Conservation (phyloP, 2,888 invertebrate genomes). For the Pammene fasciana region DNA sequence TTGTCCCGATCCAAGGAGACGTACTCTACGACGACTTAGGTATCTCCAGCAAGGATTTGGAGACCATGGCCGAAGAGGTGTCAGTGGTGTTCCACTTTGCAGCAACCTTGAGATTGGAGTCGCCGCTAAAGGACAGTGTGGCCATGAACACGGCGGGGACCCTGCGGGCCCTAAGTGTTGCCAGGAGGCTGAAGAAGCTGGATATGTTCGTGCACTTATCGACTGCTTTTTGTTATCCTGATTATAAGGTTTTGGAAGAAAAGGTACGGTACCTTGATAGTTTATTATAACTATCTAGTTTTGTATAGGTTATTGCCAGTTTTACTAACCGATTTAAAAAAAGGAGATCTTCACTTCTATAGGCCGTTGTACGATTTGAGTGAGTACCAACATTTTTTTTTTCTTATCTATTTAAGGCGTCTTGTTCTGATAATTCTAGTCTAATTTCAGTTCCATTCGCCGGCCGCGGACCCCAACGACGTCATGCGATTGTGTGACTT, state of each 20-base stretch:
- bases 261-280: conserved; percentile 55
- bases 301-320: no score
- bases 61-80: conserved; percentile 85
- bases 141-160: conserved; percentile 96
- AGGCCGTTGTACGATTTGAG: no score
- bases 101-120: conserved; percentile 95
- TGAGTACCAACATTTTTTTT: no score
- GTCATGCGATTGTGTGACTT: conserved; percentile 88
- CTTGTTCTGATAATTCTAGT: no score
- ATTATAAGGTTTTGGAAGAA: conserved; percentile 83
- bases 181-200: conserved; percentile 89
- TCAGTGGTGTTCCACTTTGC: conserved; percentile 95
- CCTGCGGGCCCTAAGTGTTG: conserved; percentile 88
- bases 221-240: conserved; percentile 98
- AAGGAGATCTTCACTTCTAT: no score
- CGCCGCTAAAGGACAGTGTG: conserved; percentile 92
- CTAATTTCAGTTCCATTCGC: conserved; percentile 85
- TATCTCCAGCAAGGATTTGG: conserved; percentile 83
- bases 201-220: conserved; percentile 93
- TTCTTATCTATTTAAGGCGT: neutral
- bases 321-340: neutral
- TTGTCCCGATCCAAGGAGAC: conserved; percentile 90
- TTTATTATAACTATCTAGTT: neutral
- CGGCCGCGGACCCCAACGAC: conserved; percentile 87
- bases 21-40: conserved; percentile 86